phyloP scores from a whole-genome alignment of 2,888 invertebrate species.

The Drosophila subsilvestris region DNA sequence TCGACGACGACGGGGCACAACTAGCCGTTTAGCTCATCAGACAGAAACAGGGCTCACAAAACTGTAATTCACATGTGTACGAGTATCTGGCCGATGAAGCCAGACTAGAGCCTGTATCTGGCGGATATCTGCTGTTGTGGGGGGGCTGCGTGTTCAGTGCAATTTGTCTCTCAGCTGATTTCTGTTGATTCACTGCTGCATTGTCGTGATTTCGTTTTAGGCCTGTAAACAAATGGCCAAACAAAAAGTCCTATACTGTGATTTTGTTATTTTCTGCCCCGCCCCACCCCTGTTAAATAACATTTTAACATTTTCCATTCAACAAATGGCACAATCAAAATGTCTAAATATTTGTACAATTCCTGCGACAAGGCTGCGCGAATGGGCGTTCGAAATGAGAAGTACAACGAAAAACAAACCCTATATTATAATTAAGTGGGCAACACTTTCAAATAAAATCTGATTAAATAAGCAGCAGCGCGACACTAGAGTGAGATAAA shows the following conservation, averaged over 20 bases:
- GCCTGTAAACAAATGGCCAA: conserved; percentile 56
- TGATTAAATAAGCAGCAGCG: conserved; percentile 6
- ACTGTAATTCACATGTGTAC: conserved; percentile 67
- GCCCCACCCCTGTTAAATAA: conserved; percentile 22
- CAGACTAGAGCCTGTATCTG: conserved; percentile 29
- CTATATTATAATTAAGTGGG: conserved; percentile 60
- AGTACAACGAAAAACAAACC: conserved; percentile 11
- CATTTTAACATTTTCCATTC: conserved; percentile 34
- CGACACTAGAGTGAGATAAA: no score
- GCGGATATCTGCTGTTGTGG: neutral
- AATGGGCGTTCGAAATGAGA: no score
- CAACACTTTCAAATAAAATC: neutral
- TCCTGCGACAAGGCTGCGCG: no score
- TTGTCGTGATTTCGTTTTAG: conserved; percentile 69
- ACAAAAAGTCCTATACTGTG: conserved; percentile 51
- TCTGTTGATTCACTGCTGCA: conserved; percentile 48
- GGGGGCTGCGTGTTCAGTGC: conserved; percentile 43
- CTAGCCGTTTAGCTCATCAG: conserved; percentile 52
- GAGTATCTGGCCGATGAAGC: conserved; percentile 14
- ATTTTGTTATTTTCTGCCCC: conserved; percentile 35
- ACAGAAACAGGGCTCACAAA: conserved; percentile 45
- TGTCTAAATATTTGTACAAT: conserved; percentile 45
- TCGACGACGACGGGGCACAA: neutral
- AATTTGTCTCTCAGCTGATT: conserved; percentile 61
- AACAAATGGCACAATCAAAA: conserved; percentile 16